phyloP scores from a whole-genome alignment of 2,113 vertebrate genomes.

The Scolopax mira region DNA sequence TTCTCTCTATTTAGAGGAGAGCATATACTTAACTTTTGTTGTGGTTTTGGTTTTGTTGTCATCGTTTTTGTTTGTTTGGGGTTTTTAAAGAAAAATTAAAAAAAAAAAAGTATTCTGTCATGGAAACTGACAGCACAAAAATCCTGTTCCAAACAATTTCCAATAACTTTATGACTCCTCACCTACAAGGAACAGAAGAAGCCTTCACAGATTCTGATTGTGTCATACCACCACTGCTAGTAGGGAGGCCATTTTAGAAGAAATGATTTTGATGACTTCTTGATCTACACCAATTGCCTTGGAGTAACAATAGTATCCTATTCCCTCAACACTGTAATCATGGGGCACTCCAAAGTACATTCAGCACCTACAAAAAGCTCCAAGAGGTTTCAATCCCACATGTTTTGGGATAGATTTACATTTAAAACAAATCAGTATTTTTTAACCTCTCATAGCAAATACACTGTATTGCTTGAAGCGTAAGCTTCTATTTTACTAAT shows the following conservation, averaged over 20 bases:
- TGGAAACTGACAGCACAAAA: background rate
- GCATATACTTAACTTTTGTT: rapidly evolving
- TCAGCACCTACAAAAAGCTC: background rate
- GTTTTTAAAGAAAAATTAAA: background rate
- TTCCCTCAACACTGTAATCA: background rate
- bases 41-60: rapidly evolving
- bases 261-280: background rate
- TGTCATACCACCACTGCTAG: background rate
- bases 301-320: background rate
- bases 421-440: background rate
- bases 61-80: rapidly evolving
- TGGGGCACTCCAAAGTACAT: background rate
- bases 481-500: background rate
- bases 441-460: background rate
- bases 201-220: background rate
- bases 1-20: background rate
- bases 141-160: background rate
- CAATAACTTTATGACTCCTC: background rate
- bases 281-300: background rate
- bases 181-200: background rate
- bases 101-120: background rate
- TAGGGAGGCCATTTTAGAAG: background rate
- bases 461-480: background rate
- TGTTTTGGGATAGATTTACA: background rate
- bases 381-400: background rate